Percentiles rank a stretch among this genome's conserved stretches.
Conservation (phyloP, 1,140 invertebrate genomes). For the Chymomyza costata region DNA sequence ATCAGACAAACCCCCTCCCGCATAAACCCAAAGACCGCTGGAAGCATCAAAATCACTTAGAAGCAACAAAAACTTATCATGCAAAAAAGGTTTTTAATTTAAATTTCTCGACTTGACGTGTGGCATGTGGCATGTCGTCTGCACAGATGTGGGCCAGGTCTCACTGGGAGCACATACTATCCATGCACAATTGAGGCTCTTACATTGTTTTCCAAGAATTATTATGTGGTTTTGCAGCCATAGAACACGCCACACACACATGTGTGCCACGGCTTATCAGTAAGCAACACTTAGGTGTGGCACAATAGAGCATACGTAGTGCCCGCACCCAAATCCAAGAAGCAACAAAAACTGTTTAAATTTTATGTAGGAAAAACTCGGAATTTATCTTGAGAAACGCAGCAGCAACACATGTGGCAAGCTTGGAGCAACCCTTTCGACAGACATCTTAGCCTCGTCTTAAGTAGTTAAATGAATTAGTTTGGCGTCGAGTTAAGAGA, state of each 20-base stretch:
- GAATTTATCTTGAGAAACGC: constrained; percentile 44
- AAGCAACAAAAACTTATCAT: constrained; percentile 57
- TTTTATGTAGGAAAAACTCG: constrained; percentile 27
- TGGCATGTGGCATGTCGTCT: constrained; percentile 60
- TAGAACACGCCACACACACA: too few relatives aligned
- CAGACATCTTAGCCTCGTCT: constrained; percentile 2
- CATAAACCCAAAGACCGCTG: too few relatives aligned
- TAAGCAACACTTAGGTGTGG: constrained; percentile 34
- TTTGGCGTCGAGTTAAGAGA: constrained; percentile 12
- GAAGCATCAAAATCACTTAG: too few relatives aligned
- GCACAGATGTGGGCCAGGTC: constrained; percentile 46
- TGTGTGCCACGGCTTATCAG: constrained; percentile 48
- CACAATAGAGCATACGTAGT: constrained; percentile 11
- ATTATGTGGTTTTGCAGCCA: constrained; percentile 64
- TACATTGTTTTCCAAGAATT: constrained; percentile 69
- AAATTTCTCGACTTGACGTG: constrained; percentile 69
- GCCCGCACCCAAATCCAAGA: constrained; percentile 46
- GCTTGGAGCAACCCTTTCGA: constrained; percentile 21
- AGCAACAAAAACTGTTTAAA: constrained; percentile 33
- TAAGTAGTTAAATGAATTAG: constrained; percentile 48
- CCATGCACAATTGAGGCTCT: constrained; percentile 70
- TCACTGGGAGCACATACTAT: constrained; percentile 28
- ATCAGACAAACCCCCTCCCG: too few relatives aligned
- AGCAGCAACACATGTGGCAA: constrained; percentile 37
- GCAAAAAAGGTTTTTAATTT: constrained; percentile 72